Evolutionary conservation across 2,113 vertebrate genomes (phyloP), one percentile per base, ranked within the genome.

Genomic region (Lophius piscatorius): DNA sequence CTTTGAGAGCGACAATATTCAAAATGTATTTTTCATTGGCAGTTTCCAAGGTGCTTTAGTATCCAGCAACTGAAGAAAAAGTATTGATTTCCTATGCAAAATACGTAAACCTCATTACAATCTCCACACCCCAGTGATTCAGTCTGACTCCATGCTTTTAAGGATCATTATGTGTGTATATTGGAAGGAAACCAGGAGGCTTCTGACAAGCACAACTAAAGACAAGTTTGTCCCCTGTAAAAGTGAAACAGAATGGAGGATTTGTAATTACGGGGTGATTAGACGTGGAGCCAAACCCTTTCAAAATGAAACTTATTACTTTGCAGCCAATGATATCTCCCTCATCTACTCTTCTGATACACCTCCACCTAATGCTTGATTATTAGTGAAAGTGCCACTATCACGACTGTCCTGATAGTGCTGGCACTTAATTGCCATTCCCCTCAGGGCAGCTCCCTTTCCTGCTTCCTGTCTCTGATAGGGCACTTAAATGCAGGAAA

Each of bases 201-300:
- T 57, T 69, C 54, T 70, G 65, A 57, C 24, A 38, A 44, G 47
- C 29, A 51, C 36, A 22, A 56, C 45, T 52, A 41, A 66, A 75
- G 46, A 68, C 24, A 36, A 34, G 22, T 44, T 35, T 70, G 70
- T 75, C 51, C 74, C 67, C 52, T 73, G 67, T 60, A 69, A 51
- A 75, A 41, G 67, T 57, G 46, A 73, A 68, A 58, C 44, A 47
- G 75, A 70, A 45, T 42, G 60, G 44, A 58, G 34, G 38, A 61
- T 69, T 70, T 74, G 65, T 81, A 84, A 82, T 78, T 80, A 75
- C 56, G 13, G 16, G 35, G 70, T 68, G 56, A 76, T 87, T 83
- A 79, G 51, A 64, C 55, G 61, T 54, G 48, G 54, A 81, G 67
- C 52, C 64, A 28, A 65, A 54, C 74, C 73, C 63, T 44, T 55